These are phyloP conservation scores for Arge pagana DNA, from an alignment of 2,888 invertebrate species.

Conservation along the genomic window DNA sequence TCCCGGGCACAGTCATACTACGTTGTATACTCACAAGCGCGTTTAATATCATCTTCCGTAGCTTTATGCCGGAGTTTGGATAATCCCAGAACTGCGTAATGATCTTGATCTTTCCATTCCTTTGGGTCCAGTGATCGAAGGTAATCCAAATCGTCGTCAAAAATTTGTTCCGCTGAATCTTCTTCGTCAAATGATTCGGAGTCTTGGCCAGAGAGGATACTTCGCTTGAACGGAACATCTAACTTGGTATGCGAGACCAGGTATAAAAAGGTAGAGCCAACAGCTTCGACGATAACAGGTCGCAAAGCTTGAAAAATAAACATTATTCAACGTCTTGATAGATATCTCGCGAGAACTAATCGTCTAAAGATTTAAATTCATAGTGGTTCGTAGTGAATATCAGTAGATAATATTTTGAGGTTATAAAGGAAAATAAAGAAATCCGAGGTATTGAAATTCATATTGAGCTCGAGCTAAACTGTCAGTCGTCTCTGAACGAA, in stretches of 20 bases:
- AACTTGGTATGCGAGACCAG: constrained; percentile 51
- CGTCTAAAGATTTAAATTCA: no score
- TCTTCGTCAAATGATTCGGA: constrained; percentile 46
- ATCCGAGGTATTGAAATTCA: no score
- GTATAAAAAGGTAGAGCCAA: constrained; percentile 49
- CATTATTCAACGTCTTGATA: no score
- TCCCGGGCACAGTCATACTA: no score
- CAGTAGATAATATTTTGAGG: no score
- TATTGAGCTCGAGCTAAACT: no score
- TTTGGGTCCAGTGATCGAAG: constrained; percentile 90
- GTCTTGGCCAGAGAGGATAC: constrained; percentile 34
- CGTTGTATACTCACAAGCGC: constrained; percentile 75
- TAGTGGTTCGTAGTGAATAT: no score
- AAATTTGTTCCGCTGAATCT: constrained; percentile 58
- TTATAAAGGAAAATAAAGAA: no score
- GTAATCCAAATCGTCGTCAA: constrained; percentile 79
- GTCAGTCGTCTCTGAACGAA: no score
- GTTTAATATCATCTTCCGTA: constrained; percentile 90
- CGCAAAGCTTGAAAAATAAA: no score
- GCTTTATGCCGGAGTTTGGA: constrained; percentile 82
- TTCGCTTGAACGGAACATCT: constrained; percentile 46
- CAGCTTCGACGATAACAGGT: constrained; percentile 38
- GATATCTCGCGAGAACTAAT: no score
- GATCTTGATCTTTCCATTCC: constrained; percentile 98
- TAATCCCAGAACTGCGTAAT: constrained; percentile 94